phyloP scores from a whole-genome alignment of 1,140 invertebrate species.

The Laupala kohalensis region DNA sequence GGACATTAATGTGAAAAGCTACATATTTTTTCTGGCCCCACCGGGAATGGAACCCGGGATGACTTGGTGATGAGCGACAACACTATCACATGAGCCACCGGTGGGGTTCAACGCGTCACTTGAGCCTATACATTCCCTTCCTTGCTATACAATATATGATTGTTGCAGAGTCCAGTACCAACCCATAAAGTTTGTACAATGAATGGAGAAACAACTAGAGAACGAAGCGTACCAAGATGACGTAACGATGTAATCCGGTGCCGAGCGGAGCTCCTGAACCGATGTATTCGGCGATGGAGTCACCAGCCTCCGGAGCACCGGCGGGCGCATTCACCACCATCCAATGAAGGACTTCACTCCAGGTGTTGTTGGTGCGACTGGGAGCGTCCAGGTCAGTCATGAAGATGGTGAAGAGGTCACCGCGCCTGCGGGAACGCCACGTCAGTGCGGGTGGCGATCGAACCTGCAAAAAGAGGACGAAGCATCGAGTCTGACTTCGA shows the following conservation, averaged over 20 bases:
- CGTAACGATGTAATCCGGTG: slow-evolving; percentile 75
- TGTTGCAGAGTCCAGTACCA: no score
- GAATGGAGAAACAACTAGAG: no score
- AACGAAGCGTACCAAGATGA: slow-evolving; percentile 77
- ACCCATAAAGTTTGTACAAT: no score
- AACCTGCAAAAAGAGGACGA: background rate
- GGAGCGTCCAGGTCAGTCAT: slow-evolving; percentile 49
- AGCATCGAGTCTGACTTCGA: no score
- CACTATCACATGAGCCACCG: no score
- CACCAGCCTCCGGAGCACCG: slow-evolving; percentile 41
- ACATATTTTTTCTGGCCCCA: no score
- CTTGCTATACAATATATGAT: no score
- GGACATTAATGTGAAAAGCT: no score
- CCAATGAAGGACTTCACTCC: slow-evolving; percentile 55
- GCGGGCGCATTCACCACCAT: slow-evolving; percentile 57
- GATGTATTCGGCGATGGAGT: slow-evolving; percentile 46
- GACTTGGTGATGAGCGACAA: no score
- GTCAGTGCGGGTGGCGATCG: background rate
- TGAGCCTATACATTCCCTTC: no score
- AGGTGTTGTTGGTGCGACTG: slow-evolving; percentile 35
- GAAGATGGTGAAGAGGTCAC: background rate
- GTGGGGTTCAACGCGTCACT: no score
- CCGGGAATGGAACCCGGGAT: no score
- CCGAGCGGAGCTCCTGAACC: slow-evolving; percentile 47
- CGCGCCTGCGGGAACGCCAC: background rate